Evolutionary conservation across 2,797 vertebrate species (phyloP).

Genomic region (Sarcophilus harrisii): DNA sequence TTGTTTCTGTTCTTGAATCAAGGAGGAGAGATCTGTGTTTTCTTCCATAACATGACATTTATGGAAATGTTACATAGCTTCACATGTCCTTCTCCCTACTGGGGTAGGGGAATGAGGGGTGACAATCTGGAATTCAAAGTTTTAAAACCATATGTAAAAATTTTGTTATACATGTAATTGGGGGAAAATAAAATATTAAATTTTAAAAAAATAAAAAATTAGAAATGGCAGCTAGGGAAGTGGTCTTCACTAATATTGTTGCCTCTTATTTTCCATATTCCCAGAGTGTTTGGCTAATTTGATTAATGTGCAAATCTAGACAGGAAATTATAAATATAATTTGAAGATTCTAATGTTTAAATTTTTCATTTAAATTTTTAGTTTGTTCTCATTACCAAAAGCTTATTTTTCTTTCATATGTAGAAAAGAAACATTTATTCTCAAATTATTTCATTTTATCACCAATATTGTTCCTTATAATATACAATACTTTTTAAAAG

Average conservation of each 20-base stretch:
- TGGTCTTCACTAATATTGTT: neutral
- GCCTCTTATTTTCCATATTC: neutral
- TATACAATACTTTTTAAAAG: neutral
- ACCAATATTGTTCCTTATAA: neutral
- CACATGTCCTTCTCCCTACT: too few relatives aligned
- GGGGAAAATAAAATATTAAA: too few relatives aligned
- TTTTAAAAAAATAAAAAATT: neutral
- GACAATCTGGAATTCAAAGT: too few relatives aligned
- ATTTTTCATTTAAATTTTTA: neutral
- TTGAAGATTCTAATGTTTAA: neutral
- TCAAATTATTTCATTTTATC: neutral
- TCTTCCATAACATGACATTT: too few relatives aligned
- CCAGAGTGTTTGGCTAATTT: neutral
- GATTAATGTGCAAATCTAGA: neutral
- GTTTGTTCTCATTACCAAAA: neutral
- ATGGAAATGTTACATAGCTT: too few relatives aligned
- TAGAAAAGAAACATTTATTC: neutral
- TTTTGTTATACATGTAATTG: too few relatives aligned
- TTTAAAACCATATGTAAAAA: too few relatives aligned
- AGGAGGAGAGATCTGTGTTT: too few relatives aligned
- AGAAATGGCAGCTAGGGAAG: neutral
- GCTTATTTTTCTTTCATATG: neutral
- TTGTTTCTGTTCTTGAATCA: too few relatives aligned
- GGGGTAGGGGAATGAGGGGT: too few relatives aligned
- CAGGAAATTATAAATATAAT: neutral